phyloP scores from a whole-genome alignment of 2,888 invertebrate genomes.

The Sarcophaga rosellei region DNA sequence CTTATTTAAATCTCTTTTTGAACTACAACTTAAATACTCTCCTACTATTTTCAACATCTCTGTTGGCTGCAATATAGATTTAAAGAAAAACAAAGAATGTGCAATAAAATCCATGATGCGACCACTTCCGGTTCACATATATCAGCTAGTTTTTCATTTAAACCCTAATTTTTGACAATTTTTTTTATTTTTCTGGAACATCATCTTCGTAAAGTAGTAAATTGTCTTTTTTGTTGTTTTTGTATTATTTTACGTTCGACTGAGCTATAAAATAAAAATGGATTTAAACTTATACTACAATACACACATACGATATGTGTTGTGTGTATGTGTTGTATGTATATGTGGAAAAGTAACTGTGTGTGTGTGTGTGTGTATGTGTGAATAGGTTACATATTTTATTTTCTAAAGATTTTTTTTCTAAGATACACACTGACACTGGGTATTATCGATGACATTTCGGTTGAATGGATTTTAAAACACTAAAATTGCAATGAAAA shows the following conservation, averaged over 20 bases:
- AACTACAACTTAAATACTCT: too few species aligned
- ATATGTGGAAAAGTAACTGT: too few species aligned
- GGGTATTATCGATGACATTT: constrained; percentile 65
- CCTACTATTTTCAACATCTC: too few species aligned
- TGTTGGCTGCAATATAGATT: too few species aligned
- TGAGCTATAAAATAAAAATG: background rate
- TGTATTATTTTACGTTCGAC: constrained; percentile 14
- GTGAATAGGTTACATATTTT: constrained; percentile 14
- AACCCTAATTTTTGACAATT: background rate
- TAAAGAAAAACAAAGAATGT: background rate
- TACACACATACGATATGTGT: too few species aligned
- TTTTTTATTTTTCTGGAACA: background rate
- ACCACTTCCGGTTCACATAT: constrained; percentile 53
- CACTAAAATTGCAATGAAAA: constrained; percentile 49
- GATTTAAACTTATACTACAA: background rate
- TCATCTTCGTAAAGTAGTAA: constrained; percentile 21
- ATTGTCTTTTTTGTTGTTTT: background rate
- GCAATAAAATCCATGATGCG: constrained; percentile 50
- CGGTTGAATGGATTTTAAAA: constrained; percentile 63
- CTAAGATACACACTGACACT: constrained; percentile 32
- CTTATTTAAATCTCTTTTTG: too few species aligned
- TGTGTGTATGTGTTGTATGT: background rate
- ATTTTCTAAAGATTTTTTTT: constrained; percentile 30
- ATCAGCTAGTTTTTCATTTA: constrained; percentile 18
- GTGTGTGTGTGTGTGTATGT: background rate